Conservation (phyloP, 2,797 vertebrate species). For the Megalops cyprinoides region DNA sequence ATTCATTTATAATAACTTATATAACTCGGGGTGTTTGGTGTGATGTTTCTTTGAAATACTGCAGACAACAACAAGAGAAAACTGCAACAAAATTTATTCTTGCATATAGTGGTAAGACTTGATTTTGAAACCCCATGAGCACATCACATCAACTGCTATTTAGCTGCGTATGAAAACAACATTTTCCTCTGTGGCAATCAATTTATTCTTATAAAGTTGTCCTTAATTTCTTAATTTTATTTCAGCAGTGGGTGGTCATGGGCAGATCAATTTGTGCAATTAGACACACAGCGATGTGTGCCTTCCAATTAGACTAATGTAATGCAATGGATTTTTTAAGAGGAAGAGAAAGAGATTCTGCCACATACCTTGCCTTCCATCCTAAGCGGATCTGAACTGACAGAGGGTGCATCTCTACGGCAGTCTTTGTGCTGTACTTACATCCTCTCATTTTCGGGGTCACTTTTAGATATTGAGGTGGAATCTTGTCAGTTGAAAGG, state of each 20-base stretch:
- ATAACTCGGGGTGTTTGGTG: too few species aligned
- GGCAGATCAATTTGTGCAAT: conserved; percentile 70
- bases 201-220: conserved; percentile 32
- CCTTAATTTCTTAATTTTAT: conserved; percentile 71
- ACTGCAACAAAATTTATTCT: background rate
- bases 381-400: conserved; percentile 31
- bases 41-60: background rate
- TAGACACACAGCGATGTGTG: conserved; percentile 59
- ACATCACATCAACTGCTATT: conserved; percentile 12
- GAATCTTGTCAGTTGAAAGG: background rate
- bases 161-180: conserved; percentile 15
- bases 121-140: conserved; percentile 4
- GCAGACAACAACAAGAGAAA: background rate
- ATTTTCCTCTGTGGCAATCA: conserved; percentile 30
- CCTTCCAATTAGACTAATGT: conserved; percentile 36
- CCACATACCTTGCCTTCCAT: conserved; percentile 55
- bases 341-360: conserved; percentile 63
- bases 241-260: conserved; percentile 58
- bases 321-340: conserved; percentile 69
- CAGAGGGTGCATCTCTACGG: background rate
- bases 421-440: background rate
- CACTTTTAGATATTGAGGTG: background rate
- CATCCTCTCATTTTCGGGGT: background rate
- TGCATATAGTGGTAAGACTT: conserved; percentile 57
- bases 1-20: too few species aligned